phyloP scores from a whole-genome alignment of 2,113 vertebrate species.

The Orientallactaga bullata region DNA sequence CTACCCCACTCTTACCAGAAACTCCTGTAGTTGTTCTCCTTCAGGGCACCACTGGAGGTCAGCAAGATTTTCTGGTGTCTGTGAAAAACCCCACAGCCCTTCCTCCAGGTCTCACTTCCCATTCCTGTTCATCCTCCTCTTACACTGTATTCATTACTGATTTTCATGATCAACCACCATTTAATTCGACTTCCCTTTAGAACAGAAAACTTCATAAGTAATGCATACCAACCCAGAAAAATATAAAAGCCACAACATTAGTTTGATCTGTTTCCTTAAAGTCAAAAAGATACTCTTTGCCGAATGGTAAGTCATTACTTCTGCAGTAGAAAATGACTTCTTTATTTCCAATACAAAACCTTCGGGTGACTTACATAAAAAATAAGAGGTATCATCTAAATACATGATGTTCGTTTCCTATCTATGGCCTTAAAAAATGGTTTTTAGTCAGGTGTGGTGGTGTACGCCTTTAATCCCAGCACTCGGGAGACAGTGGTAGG shows the following conservation, averaged over 20 bases:
- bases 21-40: background rate
- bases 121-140: background rate
- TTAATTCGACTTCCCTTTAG: background rate
- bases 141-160: background rate
- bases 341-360: constrained; percentile 58
- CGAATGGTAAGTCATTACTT: background rate
- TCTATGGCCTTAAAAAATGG: constrained; percentile 26
- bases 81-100: background rate
- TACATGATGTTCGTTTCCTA: constrained; percentile 62
- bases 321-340: background rate
- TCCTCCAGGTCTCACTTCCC: background rate
- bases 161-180: background rate
- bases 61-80: background rate
- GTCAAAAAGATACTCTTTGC: background rate
- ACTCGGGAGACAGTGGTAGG: no score
- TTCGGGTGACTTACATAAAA: constrained; percentile 16
- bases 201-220: background rate
- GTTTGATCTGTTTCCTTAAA: constrained; percentile 4
- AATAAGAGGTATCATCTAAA: constrained; percentile 15
- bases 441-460: no score
- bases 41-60: background rate
- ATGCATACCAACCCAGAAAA: background rate
- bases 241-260: background rate
- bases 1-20: background rate
- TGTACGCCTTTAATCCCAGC: no score